A percentile compares a stretch with the other conserved stretches of the same genome.
These are phyloP conservation scores for Sminthurides aquaticus DNA, from an alignment of 2,888 invertebrate species.

Conservation along the genomic window DNA sequence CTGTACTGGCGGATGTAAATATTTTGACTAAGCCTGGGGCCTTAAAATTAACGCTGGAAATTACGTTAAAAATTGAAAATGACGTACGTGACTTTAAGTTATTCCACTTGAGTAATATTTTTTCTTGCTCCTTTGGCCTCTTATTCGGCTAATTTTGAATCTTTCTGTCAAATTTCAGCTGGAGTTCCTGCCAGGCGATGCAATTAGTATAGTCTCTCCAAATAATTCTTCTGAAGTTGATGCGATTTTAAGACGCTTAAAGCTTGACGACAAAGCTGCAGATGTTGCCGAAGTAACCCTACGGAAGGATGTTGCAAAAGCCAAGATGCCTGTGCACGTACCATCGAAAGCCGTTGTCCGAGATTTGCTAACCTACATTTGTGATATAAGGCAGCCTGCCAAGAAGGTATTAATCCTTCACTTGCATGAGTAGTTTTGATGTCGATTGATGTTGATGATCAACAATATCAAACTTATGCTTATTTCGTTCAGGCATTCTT, in stretches of 20 bases:
- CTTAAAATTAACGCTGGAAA: constrained; percentile 59
- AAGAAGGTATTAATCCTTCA: too few relatives aligned
- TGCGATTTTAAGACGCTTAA: constrained; percentile 54
- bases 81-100: constrained; percentile 46
- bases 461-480: too few relatives aligned
- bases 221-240: constrained; percentile 59
- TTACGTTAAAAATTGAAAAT: constrained; percentile 52
- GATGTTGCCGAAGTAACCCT: too few relatives aligned
- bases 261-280: constrained; percentile 47
- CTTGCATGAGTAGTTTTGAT: too few relatives aligned
- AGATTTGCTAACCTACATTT: constrained; percentile 57
- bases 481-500: constrained; percentile 62
- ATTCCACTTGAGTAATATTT: too few relatives aligned
- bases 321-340: constrained; percentile 56
- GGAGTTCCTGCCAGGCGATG: constrained; percentile 54
- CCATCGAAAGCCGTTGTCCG: constrained; percentile 55
- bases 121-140: too few relatives aligned
- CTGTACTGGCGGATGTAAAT: constrained; percentile 25
- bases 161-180: constrained; percentile 28
- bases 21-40: constrained; percentile 51
- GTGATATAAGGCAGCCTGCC: constrained; percentile 62
- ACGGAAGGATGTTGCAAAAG: too few relatives aligned
- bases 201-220: constrained; percentile 58
- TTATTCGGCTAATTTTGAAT: too few relatives aligned
- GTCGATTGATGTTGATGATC: too few relatives aligned